Base-by-base conservation (phyloP, 1,140 invertebrate genomes). In the Aphelenchoides besseyi region DNA sequence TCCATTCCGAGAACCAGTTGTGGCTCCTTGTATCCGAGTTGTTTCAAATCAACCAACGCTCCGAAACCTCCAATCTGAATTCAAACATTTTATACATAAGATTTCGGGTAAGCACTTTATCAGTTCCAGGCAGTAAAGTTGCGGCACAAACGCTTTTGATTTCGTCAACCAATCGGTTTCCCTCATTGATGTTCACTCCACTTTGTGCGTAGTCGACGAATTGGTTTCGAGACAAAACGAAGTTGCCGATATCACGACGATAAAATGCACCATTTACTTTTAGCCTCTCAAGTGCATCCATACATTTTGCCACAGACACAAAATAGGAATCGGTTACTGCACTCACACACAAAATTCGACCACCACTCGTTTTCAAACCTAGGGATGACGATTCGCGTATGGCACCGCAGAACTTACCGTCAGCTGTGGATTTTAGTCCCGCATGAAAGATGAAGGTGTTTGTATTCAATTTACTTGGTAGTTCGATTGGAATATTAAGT, bases 1-100 rank as follows among this genome's bases (percentile, higher is more conserved):
- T 97, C 95, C 2, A 95, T 94, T 1, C 93, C 93, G 73, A 94
- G 93, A 1, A 97, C 92, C 2, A 98, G 86, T 2, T 95, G 86
- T 0, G 93, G 93, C 85, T 95, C 90, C 66, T 88, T 89, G 74
- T 89, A 90, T 0, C 89, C 89, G 55, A 89, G 85, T 77, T 86
- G 86, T 84, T 88, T 89, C 54, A 88, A 79, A 79, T 96, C 93
- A 87, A 97, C 96, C 0, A 97, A 86, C 0, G 92, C 95, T 53
- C 94, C 95, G 86, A 96, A 98, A 28, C 91, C 91, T 33, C 95
- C 95, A 70, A 98, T 88, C 0, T 89, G 86, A 48, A 62, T 52
- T 16, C 36, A 70, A n/a, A 67, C 8, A 1, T 26, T 3, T 61
- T 29, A 2, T 1, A 3, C 54, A n/a, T n/a, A n/a, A n/a, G n/a